Conservation (phyloP, 2,888 invertebrate genomes). For the Micropterix aruncella region DNA sequence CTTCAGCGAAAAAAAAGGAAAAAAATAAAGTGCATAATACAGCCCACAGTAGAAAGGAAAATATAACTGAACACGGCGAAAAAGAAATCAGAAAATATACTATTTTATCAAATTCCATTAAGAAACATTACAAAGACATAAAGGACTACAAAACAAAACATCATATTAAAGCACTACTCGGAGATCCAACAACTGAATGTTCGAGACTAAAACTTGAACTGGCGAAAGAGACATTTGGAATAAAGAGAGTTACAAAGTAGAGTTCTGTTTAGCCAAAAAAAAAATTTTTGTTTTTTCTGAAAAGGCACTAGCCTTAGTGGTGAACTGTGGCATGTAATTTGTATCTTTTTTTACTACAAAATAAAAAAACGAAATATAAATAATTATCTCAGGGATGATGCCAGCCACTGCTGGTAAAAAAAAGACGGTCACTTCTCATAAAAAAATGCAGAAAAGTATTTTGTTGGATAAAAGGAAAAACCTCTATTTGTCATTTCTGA, state of each 20-base stretch:
- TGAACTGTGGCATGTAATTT: too few species aligned
- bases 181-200: constrained; percentile 2
- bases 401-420: background rate
- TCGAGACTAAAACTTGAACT: constrained; percentile 2
- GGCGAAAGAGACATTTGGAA: constrained; percentile 1
- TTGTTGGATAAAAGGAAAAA: constrained; percentile 5
- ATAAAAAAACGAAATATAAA: background rate
- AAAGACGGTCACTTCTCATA: background rate
- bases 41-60: background rate
- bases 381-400: constrained; percentile 5
- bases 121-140: background rate
- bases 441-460: constrained; percentile 5
- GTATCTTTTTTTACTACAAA: too few species aligned
- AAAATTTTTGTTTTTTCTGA: background rate
- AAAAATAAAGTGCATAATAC: background rate
- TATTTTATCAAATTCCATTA: background rate
- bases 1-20: background rate
- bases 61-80: background rate
- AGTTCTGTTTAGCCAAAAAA: too few species aligned
- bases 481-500: constrained; percentile 4
- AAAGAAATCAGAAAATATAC: background rate
- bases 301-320: too few species aligned
- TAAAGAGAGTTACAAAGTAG: too few species aligned
- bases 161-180: background rate
- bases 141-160: background rate